Evolutionary conservation across 2,888 invertebrate genomes (phyloP).

Genomic region (Anoplius nigerrimus): DNA sequence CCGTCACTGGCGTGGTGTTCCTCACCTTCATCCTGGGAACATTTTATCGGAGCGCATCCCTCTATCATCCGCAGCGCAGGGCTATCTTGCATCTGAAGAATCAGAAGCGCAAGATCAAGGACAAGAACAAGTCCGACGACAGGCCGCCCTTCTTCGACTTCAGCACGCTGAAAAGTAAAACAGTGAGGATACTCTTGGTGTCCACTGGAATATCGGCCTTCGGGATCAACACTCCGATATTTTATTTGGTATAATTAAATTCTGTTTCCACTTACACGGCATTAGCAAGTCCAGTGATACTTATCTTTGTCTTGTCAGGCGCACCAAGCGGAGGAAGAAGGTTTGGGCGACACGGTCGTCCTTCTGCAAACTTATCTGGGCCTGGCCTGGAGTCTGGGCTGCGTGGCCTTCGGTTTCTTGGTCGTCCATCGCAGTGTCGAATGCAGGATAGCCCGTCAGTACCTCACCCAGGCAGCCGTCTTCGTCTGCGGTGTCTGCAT

Average conservation of each 20-base stretch:
- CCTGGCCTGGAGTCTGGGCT: slow-evolving; percentile 89
- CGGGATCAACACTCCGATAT: slow-evolving; percentile 90
- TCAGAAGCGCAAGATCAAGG: slow-evolving; percentile 89
- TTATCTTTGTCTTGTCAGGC: slow-evolving; percentile 74
- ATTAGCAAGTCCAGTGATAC: too few relatives aligned
- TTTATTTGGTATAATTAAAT: slow-evolving; percentile 80
- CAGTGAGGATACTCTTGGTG: slow-evolving; percentile 87
- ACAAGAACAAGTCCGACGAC: slow-evolving; percentile 85
- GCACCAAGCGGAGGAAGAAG: slow-evolving; percentile 87
- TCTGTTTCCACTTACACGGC: too few relatives aligned
- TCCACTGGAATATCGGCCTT: slow-evolving; percentile 88
- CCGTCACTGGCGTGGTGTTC: slow-evolving; percentile 89
- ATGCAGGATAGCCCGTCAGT: slow-evolving; percentile 90
- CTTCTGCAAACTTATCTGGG: slow-evolving; percentile 86
- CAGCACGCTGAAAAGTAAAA: slow-evolving; percentile 88
- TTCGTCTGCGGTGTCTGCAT: slow-evolving; percentile 87
- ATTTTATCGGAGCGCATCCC: slow-evolving; percentile 90
- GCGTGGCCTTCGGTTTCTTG: slow-evolving; percentile 86
- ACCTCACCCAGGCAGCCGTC: slow-evolving; percentile 88
- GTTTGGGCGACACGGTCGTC: slow-evolving; percentile 80
- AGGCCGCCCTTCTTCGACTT: slow-evolving; percentile 91
- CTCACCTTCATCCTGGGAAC: slow-evolving; percentile 90
- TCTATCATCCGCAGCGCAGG: slow-evolving; percentile 91
- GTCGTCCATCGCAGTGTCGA: slow-evolving; percentile 90
- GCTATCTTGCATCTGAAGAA: slow-evolving; percentile 93